Percentiles rank a stretch among this genome's conserved stretches.
Conservation (phyloP, 1,140 invertebrate genomes). For the Oppia nitens region DNA sequence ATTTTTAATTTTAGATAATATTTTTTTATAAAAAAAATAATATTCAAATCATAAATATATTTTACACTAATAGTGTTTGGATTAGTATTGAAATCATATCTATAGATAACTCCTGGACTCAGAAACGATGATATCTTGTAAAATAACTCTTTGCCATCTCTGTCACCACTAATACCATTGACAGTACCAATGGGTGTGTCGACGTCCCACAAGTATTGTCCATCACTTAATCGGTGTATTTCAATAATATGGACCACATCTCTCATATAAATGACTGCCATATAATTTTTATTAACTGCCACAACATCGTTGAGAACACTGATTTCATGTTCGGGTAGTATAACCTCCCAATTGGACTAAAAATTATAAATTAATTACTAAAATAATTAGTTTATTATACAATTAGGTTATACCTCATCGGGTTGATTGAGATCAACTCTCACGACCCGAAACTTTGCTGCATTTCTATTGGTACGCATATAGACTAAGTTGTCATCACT, state of each 20-base stretch:
- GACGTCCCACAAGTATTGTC: constrained; percentile 48
- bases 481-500: constrained; percentile 65
- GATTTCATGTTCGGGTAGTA: constrained; percentile 63
- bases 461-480: constrained; percentile 84
- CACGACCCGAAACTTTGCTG: constrained; percentile 82
- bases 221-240: constrained; percentile 51
- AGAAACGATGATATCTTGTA: constrained; percentile 86
- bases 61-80: constrained; percentile 32
- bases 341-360: constrained; percentile 55
- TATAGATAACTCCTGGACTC: constrained; percentile 74
- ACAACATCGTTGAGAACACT: constrained; percentile 48
- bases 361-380: not conserved
- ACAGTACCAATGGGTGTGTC: constrained; percentile 59
- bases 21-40: not conserved
- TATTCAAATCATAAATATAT: not conserved
- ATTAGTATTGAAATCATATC: constrained; percentile 49
- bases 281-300: constrained; percentile 42
- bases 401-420: not conserved
- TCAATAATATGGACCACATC: constrained; percentile 78
- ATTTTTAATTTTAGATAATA: not conserved
- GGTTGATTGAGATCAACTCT: constrained; percentile 51
- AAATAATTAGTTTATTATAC: not conserved
- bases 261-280: constrained; percentile 73
- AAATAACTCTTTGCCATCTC: constrained; percentile 73
- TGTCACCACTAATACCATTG: constrained; percentile 61